phyloP scores from a whole-genome alignment of 1,140 invertebrate genomes.

The Euschistus heros region DNA sequence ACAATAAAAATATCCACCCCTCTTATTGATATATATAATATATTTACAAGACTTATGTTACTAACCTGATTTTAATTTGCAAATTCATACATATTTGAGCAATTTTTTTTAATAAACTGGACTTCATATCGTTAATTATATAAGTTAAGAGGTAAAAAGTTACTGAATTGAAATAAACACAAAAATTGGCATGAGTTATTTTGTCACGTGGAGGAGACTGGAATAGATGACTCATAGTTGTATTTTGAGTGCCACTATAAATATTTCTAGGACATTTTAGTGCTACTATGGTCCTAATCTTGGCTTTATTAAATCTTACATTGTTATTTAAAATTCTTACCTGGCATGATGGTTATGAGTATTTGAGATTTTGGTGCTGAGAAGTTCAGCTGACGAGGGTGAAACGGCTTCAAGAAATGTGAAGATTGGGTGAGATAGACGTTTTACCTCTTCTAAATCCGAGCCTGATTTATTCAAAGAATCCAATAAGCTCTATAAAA shows the following conservation, averaged over 20 bases:
- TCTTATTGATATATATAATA: too few species aligned
- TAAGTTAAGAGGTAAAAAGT: too few species aligned
- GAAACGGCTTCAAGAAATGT: conserved; percentile 19
- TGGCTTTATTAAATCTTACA: neutral
- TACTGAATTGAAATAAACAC: too few species aligned
- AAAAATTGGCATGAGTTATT: too few species aligned
- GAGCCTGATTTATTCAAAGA: conserved; percentile 2
- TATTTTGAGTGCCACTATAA: neutral
- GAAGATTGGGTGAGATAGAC: conserved; percentile 10
- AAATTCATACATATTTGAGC: too few species aligned
- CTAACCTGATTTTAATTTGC: too few species aligned
- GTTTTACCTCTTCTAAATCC: conserved; percentile 9
- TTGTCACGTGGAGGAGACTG: too few species aligned
- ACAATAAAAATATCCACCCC: too few species aligned
- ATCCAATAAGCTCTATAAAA: neutral
- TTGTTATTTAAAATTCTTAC: conserved; percentile 8
- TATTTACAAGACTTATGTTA: too few species aligned
- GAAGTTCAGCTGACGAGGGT: neutral
- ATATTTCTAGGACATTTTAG: conserved; percentile 6
- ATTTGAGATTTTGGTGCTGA: conserved; percentile 2
- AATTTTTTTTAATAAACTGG: too few species aligned
- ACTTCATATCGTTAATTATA: too few species aligned
- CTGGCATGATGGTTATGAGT: conserved; percentile 9
- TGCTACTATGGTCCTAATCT: neutral
- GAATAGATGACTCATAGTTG: neutral